Base-by-base conservation (phyloP, 2,888 invertebrate genomes). In the Mesoligia furuncula region DNA sequence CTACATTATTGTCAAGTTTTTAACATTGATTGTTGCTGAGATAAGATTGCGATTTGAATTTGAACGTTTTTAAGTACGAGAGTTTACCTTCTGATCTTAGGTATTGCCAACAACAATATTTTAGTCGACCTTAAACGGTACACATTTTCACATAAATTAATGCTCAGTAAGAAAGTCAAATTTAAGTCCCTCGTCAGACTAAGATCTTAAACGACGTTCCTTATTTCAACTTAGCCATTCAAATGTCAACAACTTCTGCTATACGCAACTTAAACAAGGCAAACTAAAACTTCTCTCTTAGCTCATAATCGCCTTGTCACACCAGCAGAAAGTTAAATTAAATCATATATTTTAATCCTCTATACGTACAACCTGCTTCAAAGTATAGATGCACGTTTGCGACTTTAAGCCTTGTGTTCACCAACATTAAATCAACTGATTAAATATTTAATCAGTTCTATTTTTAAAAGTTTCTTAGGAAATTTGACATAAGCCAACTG, bases 261-360 rank as follows among this genome's bases (percentile, higher is more conserved):
- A 31, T 42, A 39, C 48, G 31, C 13, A 48, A 66, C 36, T 31
- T n/a, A 36, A 77, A 76, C 45, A 45, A 17, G 31, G 42, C 31
- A 39, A 68, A 54, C 27, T 36, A 27, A 61, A 79, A 51, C 24
- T 78, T 62, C 45, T 13, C 17, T 17, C 17, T 54, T 54, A 59
- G 36, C 79, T 64, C 24, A 45, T 36, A 77, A 79, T 54, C 24
- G 39, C 27, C 62, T 77, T 65, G 27, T 45, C 17, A 45, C 24
- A 45, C 54, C 24, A 24, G 9, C 27, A 51, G 4, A 51, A 77
- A 79, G 42, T 78, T 78, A 36, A 62, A 68, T 77, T 27, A 54
- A 54, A 54, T 62, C 11, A 15, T 6, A n/a, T 54, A 36, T 36
- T 36, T 69, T 20, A 39, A 15, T 27, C 9, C 24, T 39, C 20